Evolutionary conservation across 1,140 invertebrate genomes (phyloP).

Genomic region (Drosophila suzukii): DNA sequence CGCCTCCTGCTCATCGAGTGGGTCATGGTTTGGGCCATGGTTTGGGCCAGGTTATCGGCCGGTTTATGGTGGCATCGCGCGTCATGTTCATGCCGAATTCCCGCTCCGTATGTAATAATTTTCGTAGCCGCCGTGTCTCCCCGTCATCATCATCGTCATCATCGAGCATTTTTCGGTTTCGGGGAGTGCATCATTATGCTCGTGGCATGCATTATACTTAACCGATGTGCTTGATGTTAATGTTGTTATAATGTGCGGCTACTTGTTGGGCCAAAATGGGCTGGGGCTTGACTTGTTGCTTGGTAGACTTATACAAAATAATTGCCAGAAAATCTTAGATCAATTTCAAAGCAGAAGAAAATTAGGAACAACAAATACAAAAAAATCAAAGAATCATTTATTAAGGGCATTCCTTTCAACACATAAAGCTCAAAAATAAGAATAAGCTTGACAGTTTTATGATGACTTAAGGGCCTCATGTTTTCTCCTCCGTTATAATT

Average conservation of each 20-base stretch:
- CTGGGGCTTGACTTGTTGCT: background rate
- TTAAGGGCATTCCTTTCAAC: background rate
- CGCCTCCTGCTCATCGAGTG: constrained; percentile 33
- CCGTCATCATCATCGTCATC: constrained; percentile 25
- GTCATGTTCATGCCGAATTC: constrained; percentile 79
- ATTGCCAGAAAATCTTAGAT: too few relatives aligned
- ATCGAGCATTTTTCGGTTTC: constrained; percentile 28
- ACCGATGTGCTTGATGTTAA: constrained; percentile 50
- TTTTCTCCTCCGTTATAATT: background rate
- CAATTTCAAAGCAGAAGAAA: too few relatives aligned
- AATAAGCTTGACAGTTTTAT: background rate
- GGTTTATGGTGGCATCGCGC: constrained; percentile 79
- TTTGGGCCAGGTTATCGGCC: constrained; percentile 65
- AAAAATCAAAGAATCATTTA: too few relatives aligned
- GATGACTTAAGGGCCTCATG: background rate
- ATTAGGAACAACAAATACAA: background rate
- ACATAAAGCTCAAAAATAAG: background rate
- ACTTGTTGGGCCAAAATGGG: constrained; percentile 37
- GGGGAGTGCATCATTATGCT: constrained; percentile 52
- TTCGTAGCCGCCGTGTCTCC: constrained; percentile 57
- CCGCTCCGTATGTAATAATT: constrained; percentile 68
- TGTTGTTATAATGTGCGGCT: constrained; percentile 62
- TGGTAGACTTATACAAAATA: too few relatives aligned
- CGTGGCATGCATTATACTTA: constrained; percentile 49
- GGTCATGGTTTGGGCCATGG: constrained; percentile 55